These are phyloP conservation scores for Drosophila tropicalis DNA, from an alignment of 1,140 invertebrate genomes.

Conservation along the genomic window DNA sequence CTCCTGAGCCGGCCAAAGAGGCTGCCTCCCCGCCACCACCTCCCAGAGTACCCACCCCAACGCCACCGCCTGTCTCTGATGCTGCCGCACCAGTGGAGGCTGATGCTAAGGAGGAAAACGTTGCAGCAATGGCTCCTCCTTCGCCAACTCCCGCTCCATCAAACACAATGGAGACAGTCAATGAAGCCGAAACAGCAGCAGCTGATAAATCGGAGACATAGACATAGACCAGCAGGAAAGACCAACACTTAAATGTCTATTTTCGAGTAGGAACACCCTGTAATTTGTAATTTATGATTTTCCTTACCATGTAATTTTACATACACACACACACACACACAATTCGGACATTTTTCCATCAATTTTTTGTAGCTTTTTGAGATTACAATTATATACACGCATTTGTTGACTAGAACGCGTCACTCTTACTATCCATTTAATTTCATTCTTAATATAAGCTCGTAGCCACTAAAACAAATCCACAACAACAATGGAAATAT, in stretches of 20 bases:
- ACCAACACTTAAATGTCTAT: constrained; percentile 33
- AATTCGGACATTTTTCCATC: constrained; percentile 39
- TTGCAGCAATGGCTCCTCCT: constrained; percentile 20
- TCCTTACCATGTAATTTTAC: constrained; percentile 48
- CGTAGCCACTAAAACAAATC: constrained; percentile 19
- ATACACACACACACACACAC: constrained; percentile 35
- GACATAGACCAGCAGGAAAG: constrained; percentile 29
- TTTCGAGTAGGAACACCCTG: constrained; percentile 41
- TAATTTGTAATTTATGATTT: constrained; percentile 61
- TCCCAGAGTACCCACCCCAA: constrained; percentile 7
- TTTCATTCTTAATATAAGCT: constrained; percentile 27
- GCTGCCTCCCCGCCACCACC: background rate
- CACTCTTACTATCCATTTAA: constrained; percentile 35
- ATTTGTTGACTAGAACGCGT: constrained; percentile 46
- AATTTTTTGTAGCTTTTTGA: constrained; percentile 43
- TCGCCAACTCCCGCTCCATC: constrained; percentile 14
- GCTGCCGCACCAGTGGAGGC: constrained; percentile 18
- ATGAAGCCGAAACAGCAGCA: constrained; percentile 5
- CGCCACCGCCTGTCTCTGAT: constrained; percentile 17
- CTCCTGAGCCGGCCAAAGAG: background rate
- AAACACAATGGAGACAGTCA: constrained; percentile 12
- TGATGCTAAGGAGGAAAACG: constrained; percentile 33
- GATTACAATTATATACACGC: constrained; percentile 40
- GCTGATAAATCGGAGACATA: constrained; percentile 39
- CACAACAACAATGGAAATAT: constrained; percentile 30